Base-by-base conservation (phyloP, 2,113 vertebrate genomes). In the Syrrhaptes paradoxus region DNA sequence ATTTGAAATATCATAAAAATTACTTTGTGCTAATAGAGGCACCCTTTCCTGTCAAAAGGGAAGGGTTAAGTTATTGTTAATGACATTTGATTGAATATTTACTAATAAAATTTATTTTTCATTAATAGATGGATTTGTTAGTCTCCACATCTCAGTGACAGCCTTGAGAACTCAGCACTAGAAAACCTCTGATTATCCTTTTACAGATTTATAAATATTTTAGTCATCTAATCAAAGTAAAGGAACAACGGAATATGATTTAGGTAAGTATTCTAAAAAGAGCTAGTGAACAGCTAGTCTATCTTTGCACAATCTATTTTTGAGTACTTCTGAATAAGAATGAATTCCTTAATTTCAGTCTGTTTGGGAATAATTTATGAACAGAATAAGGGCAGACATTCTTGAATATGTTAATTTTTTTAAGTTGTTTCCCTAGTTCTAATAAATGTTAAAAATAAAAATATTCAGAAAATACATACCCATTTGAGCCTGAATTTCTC, bases 341-440 rank as follows among this genome's bases (percentile, higher is more conserved):
- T 24, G 0, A 80, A 73, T 63, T 78, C 43, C 22, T 93, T 87
- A 38, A 81, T 87, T 95, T 87, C 51, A 61, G 18, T 80, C 65
- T 65, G 29, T 80, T 95, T 92, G 57, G 59, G 88, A 92, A 90
- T 92, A 90, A 95, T 90, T 93, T 63, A 89, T 81, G 43, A 96
- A 84, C 16, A 63, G 91, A 90, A 89, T 84, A 84, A 92, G 70
- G 38, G 61, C 51, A 81, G 48, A 24, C 13, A 48, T 59, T 81
- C 22, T 65, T 71, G 38, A 89, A 55, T 75, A 88, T 52, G 16
- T 28, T 73, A 46, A 46, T 66, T 84, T 74, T 73, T 63, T 6
- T 16, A 72, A 82, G 48, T 59, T 95, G 55, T 71, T 95, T 97
- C 48, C 14, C 5, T 11, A 43, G 29, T 49, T 86, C 34, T 70